Conservation (phyloP, 2,113 vertebrate genomes). For the Sapajus apella region DNA sequence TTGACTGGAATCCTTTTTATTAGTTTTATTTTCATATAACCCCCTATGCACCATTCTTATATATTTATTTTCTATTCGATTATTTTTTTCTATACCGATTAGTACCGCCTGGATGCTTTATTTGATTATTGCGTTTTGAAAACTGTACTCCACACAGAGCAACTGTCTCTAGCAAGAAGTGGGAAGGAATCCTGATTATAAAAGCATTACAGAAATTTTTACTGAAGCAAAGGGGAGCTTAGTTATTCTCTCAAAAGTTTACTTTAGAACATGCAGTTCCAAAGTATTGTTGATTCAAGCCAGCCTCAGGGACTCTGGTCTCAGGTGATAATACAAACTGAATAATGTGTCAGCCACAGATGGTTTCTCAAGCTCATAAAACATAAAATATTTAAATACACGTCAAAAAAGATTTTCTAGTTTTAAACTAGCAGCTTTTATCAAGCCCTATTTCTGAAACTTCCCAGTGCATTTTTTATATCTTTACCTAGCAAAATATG, state of each 20-base stretch:
- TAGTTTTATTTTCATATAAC: not conserved
- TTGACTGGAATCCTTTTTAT: not conserved
- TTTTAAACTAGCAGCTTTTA: not conserved
- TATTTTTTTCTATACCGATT: not conserved
- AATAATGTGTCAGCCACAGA: not conserved
- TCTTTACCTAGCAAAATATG: not conserved
- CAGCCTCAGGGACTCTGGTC: not conserved
- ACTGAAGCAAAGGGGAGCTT: not conserved
- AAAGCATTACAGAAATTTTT: not conserved
- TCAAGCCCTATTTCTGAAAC: not conserved
- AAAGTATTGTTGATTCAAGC: not conserved
- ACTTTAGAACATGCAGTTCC: not conserved
- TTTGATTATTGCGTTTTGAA: not conserved
- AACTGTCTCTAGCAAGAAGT: not conserved
- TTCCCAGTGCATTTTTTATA: not conserved
- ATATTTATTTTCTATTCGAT: not conserved
- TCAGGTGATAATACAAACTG: not conserved
- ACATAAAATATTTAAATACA: not conserved
- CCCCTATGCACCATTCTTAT: not conserved
- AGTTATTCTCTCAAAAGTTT: not conserved
- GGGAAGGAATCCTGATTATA: not conserved
- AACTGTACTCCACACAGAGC: not conserved
- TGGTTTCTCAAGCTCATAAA: not conserved
- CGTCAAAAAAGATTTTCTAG: not conserved
- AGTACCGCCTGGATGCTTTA: not conserved